A percentile compares a stretch with the other conserved stretches of the same genome.
Evolutionary conservation across 1,140 invertebrate genomes (phyloP).

Genomic region (Drosophila paulistorum): DNA sequence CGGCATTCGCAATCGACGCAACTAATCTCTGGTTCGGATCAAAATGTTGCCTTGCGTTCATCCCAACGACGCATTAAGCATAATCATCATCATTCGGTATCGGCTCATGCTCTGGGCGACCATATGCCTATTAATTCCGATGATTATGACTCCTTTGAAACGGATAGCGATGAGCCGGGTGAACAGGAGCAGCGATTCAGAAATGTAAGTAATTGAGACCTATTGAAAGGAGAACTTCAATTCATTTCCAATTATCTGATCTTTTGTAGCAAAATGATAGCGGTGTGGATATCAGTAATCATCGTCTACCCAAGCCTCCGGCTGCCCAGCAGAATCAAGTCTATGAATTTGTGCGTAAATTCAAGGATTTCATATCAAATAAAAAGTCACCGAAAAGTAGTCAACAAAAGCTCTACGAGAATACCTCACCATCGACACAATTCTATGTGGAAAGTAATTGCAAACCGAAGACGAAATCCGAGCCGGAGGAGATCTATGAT

Average conservation of each 20-base stretch:
- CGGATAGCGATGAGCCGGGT: conserved; percentile 84
- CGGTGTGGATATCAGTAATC: conserved; percentile 84
- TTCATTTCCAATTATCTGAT: neutral
- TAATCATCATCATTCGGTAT: conserved; percentile 47
- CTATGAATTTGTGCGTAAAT: conserved; percentile 84
- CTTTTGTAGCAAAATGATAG: conserved; percentile 82
- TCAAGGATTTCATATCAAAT: conserved; percentile 85
- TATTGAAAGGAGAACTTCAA: neutral
- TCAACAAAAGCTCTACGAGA: conserved; percentile 79
- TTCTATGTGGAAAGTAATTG: conserved; percentile 66
- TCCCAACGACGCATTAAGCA: conserved; percentile 58
- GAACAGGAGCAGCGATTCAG: conserved; percentile 83
- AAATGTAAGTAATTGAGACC: conserved; percentile 46
- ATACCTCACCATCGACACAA: conserved; percentile 51
- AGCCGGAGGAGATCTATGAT: conserved; percentile 57
- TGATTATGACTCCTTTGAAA: conserved; percentile 87
- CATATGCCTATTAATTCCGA: conserved; percentile 73
- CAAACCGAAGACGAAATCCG: conserved; percentile 28
- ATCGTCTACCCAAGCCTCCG: conserved; percentile 85
- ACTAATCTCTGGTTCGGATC: conserved; percentile 45
- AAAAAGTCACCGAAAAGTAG: conserved; percentile 84
- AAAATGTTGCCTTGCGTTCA: conserved; percentile 28
- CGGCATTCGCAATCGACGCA: conserved; percentile 73
- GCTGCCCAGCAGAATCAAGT: conserved; percentile 83
- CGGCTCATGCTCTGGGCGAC: conserved; percentile 64